Evolutionary conservation across 2,797 vertebrate genomes (phyloP).

Genomic region (Phrynocephalus vlangalii): DNA sequence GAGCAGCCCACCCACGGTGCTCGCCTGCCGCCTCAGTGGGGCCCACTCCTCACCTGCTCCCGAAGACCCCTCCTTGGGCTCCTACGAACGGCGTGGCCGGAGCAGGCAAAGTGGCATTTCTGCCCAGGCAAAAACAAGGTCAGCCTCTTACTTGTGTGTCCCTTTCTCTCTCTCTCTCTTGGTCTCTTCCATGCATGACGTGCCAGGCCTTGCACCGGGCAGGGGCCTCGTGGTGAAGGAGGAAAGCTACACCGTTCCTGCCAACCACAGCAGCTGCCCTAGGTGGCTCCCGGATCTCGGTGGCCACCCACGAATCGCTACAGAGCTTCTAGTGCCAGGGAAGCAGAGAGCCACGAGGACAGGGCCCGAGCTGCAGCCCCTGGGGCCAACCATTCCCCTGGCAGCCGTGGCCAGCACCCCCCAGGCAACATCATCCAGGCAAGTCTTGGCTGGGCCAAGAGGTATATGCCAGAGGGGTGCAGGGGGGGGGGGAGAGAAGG

Average conservation of each 20-base stretch:
- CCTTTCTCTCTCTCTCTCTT: constrained; percentile 8
- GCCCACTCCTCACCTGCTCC: background rate
- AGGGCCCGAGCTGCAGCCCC: constrained; percentile 81
- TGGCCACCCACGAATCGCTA: constrained; percentile 67
- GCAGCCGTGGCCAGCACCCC: constrained; percentile 66
- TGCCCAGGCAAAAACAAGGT: background rate
- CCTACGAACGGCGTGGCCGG: background rate
- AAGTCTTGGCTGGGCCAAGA: constrained; percentile 26
- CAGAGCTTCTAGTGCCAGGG: constrained; percentile 74
- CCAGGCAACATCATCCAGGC: constrained; percentile 82
- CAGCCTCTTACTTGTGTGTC: too few relatives aligned
- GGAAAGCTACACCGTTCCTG: constrained; percentile 65
- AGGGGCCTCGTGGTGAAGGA: constrained; percentile 62
- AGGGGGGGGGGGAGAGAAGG: background rate
- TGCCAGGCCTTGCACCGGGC: constrained; percentile 67
- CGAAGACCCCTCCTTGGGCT: too few relatives aligned
- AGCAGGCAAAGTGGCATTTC: background rate
- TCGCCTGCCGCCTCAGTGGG: background rate
- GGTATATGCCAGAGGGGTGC: background rate
- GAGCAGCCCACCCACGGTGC: too few relatives aligned
- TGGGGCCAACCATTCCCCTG: constrained; percentile 20
- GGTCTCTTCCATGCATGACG: constrained; percentile 26
- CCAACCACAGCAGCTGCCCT: constrained; percentile 78
- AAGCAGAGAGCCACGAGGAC: constrained; percentile 75
- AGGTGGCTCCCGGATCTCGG: constrained; percentile 82